phyloP scores from a whole-genome alignment of 2,888 invertebrate genomes.

The Microplitis deprimator region DNA sequence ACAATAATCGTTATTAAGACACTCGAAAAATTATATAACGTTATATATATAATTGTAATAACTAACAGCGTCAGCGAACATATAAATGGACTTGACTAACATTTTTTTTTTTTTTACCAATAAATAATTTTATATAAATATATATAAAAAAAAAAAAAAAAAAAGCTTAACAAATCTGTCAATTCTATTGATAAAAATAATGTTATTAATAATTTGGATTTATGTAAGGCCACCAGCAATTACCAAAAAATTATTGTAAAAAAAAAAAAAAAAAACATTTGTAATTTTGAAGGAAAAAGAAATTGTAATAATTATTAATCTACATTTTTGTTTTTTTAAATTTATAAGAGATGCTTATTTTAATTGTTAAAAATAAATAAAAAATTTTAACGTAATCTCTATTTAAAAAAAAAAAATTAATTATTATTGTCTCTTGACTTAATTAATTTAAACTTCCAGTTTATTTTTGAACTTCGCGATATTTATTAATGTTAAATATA shows the following conservation, averaged over 20 bases:
- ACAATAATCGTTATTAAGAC: background rate
- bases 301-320: too few species aligned
- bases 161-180: background rate
- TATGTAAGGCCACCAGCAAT: background rate
- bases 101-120: background rate
- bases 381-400: background rate
- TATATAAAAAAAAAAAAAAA: background rate
- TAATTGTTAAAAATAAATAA: background rate
- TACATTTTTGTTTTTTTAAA: too few species aligned
- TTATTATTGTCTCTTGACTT: slow-evolving; percentile 16
- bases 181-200: background rate
- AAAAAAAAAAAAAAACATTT: background rate
- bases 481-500: slow-evolving; percentile 19
- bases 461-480: slow-evolving; percentile 27
- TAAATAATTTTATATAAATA: background rate
- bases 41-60: background rate
- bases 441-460: slow-evolving; percentile 40
- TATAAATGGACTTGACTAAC: slow-evolving; percentile 4
- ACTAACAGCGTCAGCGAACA: slow-evolving; percentile 1
- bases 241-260: background rate
- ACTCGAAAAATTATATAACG: slow-evolving; percentile 4
- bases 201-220: background rate
- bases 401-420: background rate
- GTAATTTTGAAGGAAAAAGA: too few species aligned
- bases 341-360: background rate